These are phyloP conservation scores for Eupsilia transversa DNA, from an alignment of 2,888 invertebrate species.

Conservation along the genomic window DNA sequence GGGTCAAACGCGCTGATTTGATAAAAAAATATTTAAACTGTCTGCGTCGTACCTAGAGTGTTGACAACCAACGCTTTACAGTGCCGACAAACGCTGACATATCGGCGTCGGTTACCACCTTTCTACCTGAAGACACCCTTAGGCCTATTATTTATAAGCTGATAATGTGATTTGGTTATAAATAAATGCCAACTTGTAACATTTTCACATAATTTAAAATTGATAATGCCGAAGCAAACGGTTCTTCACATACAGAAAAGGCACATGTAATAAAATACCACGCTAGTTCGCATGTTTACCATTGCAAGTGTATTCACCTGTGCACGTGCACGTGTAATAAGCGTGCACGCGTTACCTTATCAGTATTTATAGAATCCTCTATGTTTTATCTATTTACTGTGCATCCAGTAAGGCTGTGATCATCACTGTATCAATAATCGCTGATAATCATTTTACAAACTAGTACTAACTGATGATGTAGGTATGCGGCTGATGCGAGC, in stretches of 20 bases:
- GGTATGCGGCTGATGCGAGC: not conserved
- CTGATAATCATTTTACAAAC: slow-evolving; percentile 18
- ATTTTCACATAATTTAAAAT: not conserved
- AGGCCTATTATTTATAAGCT: not conserved
- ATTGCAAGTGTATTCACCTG: not conserved
- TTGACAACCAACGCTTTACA: not conserved
- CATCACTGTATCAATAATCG: slow-evolving; percentile 31
- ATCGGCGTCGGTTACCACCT: not conserved
- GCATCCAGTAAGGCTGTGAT: slow-evolving; percentile 44
- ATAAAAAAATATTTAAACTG: not conserved
- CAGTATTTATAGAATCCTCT: slow-evolving; percentile 37
- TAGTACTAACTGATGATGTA: not conserved
- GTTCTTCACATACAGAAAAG: not conserved
- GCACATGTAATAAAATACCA: not conserved
- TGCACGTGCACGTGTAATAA: slow-evolving; percentile 24
- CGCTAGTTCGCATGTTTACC: not conserved
- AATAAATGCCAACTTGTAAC: not conserved
- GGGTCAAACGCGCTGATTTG: not conserved
- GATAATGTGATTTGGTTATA: not conserved
- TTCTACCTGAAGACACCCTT: not conserved
- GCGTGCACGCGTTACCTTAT: slow-evolving; percentile 29
- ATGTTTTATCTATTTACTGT: slow-evolving; percentile 29
- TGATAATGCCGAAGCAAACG: too few species aligned
- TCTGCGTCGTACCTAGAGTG: not conserved
- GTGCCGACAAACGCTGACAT: not conserved